Evolutionary conservation across 2,113 vertebrate genomes (phyloP), one percentile per base, ranked within the genome.

Genomic region (Channa maculata): DNA sequence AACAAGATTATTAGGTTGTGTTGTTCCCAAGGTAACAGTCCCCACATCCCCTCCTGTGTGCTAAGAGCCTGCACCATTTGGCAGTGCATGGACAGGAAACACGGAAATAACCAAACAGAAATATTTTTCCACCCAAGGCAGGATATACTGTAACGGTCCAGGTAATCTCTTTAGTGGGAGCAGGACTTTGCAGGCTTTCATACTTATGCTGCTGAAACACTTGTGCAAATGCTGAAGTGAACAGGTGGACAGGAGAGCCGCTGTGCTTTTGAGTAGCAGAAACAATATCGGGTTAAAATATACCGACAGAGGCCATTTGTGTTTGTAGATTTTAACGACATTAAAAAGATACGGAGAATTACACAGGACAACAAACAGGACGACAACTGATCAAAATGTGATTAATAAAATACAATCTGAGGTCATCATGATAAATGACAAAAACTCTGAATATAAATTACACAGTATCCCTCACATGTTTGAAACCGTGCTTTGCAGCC

Each of bases 21-120:
- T 65, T 83, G 89, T 83, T 89, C 78, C 78, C 82, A 80, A 71
- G 82, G 80, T 77, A 88, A 83, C 79, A 50, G 45, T 65, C 36
- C 3, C 7, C 57, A 0, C 39, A 72, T 52, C 59, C 44, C 24
- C 55, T 57, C 34, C 64, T 13, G 38, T 6, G 46, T 2, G 38
- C 14, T 11, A 9, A 65, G 58, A 1, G 9, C 5, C 48, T 14
- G 63, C 41, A 45, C 11, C 43, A 10, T 62, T 73, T 82, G 67
- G 39, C 51, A 57, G 34, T 15, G 65, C 46, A 9, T 65, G 53
- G 67, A 43, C 45, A 49, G 15, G 36, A 65, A 14, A 33, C 3
- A 15, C 39, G 4, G 36, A 78, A 63, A 53, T 34, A 9, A 65
- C 53, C 55, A 10, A 68, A 63, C 45, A 53, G 36, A 68, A 73